Evolutionary conservation across 2,113 vertebrate species (phyloP), one percentile per base, ranked within the genome.

Genomic region (Microcebus tavaratra): DNA sequence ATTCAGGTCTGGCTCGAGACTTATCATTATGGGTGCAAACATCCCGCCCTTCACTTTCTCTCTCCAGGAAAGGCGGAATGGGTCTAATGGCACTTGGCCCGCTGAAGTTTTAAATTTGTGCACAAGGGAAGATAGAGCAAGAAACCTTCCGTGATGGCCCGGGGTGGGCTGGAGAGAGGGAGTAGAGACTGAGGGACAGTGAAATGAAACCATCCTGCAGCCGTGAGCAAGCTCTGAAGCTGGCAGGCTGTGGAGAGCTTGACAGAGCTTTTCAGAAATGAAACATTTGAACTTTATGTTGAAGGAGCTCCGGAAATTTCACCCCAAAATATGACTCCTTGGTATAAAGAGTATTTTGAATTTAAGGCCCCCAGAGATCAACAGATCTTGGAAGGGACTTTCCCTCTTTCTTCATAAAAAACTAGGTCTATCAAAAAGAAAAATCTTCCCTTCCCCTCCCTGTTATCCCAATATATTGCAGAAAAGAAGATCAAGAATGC

Each of bases 211-310:
- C 21, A 1, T 23, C 42, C 23, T n/a, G 20, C 72, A 42, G 25
- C 72, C 84, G 27, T 23, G 48, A 90, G 72, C 1, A 53, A 36
- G n/a, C 29, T 29, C 84, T 11, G 21, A 67, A 31, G 76, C 78
- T 63, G 59, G 59, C 6, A 48, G 55, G 20, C n/a, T 81, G 21
- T 55, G 59, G 45, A 39, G 81, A 59, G n/a, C 21, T 50, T 81
- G 55, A 88, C 70, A 50, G 67, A 90, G 57, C n/a, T 91, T 93
- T 80, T 59, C 81, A 86, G 81, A 79, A 57, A 70, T 12, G 42
- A 83, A 88, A 27, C 17, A n/a, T 78, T 42, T 73, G 57, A 91
- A 91, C 61, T 95, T 68, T 20, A 73, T 80, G 23, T 61, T 61
- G 3, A 61, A 61, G 59, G 59, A 61, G 59, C 21, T 61, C 23